Evolutionary conservation across 2,888 invertebrate species (phyloP).

Genomic region (Lacanobia wlatinum): DNA sequence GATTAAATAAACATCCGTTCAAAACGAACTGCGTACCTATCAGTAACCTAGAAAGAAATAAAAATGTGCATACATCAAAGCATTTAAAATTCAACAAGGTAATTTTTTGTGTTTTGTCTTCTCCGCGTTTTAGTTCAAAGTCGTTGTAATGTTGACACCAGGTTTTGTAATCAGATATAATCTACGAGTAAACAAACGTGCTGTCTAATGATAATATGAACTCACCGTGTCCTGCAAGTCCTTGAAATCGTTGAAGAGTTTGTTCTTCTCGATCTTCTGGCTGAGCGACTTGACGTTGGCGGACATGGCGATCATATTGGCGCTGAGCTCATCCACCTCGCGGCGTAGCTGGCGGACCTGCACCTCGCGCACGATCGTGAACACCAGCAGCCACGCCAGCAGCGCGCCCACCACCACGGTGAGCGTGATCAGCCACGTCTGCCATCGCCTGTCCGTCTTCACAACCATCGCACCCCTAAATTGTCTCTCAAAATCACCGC

Average conservation of each 20-base stretch:
- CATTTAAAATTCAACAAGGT: constrained; percentile 21
- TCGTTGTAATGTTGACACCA: constrained; percentile 52
- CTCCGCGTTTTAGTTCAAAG: constrained; percentile 31
- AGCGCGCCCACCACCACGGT: constrained; percentile 74
- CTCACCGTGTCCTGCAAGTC: constrained; percentile 86
- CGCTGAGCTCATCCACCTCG: constrained; percentile 84
- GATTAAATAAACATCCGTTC: constrained; percentile 60
- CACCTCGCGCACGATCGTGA: constrained; percentile 82
- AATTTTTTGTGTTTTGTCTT: constrained; percentile 23
- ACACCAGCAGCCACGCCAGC: constrained; percentile 79
- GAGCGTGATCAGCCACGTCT: constrained; percentile 74
- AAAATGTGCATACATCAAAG: constrained; percentile 38
- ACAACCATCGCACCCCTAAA: constrained; percentile 77
- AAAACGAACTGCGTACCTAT: constrained; percentile 36
- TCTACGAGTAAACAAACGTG: constrained; percentile 48
- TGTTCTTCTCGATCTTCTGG: constrained; percentile 82
- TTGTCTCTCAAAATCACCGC: constrained; percentile 86
- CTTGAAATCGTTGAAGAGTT: constrained; percentile 82
- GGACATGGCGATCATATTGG: constrained; percentile 82
- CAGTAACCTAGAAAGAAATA: constrained; percentile 35
- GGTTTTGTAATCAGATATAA: constrained; percentile 49
- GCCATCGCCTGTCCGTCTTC: constrained; percentile 73
- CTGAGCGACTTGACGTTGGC: constrained; percentile 82
- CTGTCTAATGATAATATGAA: constrained; percentile 49
- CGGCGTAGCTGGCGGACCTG: constrained; percentile 79